A percentile compares a stretch with the other conserved stretches of the same genome.
Conservation (phyloP, 2,888 invertebrate species). For the Hetaerina titia region DNA sequence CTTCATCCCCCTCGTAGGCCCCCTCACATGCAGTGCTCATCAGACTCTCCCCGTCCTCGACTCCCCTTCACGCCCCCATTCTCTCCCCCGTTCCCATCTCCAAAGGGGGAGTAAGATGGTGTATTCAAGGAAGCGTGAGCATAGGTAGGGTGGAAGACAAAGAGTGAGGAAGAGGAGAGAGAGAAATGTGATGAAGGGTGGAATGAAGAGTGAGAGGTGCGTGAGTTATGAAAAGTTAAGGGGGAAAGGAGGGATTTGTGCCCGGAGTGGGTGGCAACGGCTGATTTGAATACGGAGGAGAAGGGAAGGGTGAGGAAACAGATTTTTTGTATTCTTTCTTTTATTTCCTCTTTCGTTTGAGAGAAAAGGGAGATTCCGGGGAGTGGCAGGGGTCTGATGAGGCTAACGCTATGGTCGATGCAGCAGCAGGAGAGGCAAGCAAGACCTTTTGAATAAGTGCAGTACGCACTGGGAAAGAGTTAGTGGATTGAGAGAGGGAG, state of each 20-base stretch:
- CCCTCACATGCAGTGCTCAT: no score
- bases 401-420: slow-evolving; percentile 24
- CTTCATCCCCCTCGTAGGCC: no score
- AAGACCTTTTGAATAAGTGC: neutral
- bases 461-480: neutral
- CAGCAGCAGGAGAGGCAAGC: slow-evolving; percentile 16
- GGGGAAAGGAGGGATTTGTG: neutral
- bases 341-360: neutral
- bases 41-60: neutral
- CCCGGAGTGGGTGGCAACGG: neutral
- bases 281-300: neutral
- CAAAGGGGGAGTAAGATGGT: neutral
- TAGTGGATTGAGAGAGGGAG: neutral
- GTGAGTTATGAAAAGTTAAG: slow-evolving; percentile 59
- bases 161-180: neutral
- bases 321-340: neutral
- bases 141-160: neutral
- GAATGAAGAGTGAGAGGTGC: slow-evolving; percentile 31
- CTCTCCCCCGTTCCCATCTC: neutral
- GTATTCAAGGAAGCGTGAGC: neutral
- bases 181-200: neutral
- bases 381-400: neutral
- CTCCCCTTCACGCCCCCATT: neutral
- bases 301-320: slow-evolving; percentile 24
- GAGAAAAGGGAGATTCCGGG: neutral